phyloP scores from a whole-genome alignment of 2,113 vertebrate genomes.

The Tenrec ecaudatus region DNA sequence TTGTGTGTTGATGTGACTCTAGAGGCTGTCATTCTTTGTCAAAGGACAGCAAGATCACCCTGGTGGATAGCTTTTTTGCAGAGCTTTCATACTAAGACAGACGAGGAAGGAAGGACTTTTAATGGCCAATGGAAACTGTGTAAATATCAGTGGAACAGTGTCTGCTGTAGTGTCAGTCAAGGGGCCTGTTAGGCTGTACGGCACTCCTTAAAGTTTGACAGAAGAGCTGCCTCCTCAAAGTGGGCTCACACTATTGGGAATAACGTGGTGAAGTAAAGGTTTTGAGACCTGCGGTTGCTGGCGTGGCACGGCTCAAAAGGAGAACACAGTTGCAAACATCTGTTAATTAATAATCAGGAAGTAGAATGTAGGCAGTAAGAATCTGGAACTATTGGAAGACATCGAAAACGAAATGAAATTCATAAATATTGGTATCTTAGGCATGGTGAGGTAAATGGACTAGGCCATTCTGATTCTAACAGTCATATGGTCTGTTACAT shows the following conservation, averaged over 20 bases:
- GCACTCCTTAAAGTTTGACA: background rate
- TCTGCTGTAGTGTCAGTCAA: background rate
- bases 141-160: background rate
- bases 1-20: background rate
- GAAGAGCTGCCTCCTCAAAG: background rate
- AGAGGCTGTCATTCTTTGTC: background rate
- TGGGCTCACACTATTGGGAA: background rate
- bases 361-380: background rate
- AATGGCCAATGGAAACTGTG: background rate
- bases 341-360: background rate
- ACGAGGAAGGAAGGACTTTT: background rate
- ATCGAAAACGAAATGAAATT: background rate
- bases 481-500: no score
- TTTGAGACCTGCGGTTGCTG: background rate
- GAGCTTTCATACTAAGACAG: background rate
- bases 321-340: background rate
- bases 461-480: no score
- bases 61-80: background rate
- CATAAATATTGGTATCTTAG: background rate
- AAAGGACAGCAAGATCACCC: background rate
- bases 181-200: background rate
- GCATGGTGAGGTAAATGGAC: background rate
- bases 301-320: background rate
- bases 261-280: background rate
- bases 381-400: background rate